These are phyloP conservation scores for Leucoraja ocellata DNA, from an alignment of 2,797 vertebrate species.

Conservation along the genomic window DNA sequence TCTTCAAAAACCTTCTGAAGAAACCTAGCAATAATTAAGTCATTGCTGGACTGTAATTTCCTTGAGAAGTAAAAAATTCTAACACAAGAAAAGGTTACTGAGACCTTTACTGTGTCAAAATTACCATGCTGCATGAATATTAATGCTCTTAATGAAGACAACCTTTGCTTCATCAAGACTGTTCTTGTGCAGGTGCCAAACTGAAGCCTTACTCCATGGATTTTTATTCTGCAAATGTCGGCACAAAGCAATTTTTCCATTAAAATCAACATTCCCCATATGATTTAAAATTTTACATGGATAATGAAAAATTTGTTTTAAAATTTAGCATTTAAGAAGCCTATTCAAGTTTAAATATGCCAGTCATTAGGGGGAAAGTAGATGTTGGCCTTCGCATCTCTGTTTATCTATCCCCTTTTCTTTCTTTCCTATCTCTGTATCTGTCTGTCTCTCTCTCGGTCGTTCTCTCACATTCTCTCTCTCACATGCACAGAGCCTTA, in stretches of 20 bases:
- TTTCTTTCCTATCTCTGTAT: neutral
- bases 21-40: constrained; percentile 99
- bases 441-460: neutral
- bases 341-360: constrained; percentile 47
- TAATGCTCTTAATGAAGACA: constrained; percentile 99
- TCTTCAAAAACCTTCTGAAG: constrained; percentile 80
- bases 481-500: neutral
- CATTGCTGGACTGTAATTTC: constrained; percentile 99
- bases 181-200: constrained; percentile 97
- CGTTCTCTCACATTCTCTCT: neutral
- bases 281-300: constrained; percentile 42
- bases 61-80: constrained; percentile 99
- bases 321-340: constrained; percentile 55
- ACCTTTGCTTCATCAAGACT: constrained; percentile 99
- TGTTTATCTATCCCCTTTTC: constrained; percentile 23
- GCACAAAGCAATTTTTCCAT: constrained; percentile 61
- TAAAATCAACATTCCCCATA: constrained; percentile 53
- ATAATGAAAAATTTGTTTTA: constrained; percentile 47
- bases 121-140: constrained; percentile 99
- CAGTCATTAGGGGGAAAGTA: constrained; percentile 48
- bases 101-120: constrained; percentile 99
- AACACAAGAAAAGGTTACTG: constrained; percentile 99
- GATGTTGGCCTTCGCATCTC: neutral
- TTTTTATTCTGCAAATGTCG: constrained; percentile 65
- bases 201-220: constrained; percentile 83